Conservation (phyloP, 2,888 invertebrate species). For the Cataglyphis livida region DNA sequence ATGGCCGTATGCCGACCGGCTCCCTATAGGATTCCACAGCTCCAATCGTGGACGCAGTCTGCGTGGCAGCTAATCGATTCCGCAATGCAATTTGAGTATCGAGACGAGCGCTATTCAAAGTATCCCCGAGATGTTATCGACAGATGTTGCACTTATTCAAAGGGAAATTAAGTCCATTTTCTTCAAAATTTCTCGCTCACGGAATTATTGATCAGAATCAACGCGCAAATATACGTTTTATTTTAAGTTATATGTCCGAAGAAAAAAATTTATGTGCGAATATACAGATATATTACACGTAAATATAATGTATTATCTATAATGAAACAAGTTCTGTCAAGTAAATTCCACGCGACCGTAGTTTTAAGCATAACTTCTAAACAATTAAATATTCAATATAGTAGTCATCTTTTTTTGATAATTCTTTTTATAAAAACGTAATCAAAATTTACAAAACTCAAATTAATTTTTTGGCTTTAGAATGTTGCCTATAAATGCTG, state of each 20-base stretch:
- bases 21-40: constrained; percentile 50
- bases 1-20: constrained; percentile 40
- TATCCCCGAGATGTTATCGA: constrained; percentile 30
- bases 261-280: too few species aligned
- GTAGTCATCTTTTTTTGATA: not conserved
- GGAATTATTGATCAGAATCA: not conserved
- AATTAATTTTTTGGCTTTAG: not conserved
- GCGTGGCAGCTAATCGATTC: constrained; percentile 58
- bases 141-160: not conserved
- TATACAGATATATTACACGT: not conserved
- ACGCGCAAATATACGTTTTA: not conserved
- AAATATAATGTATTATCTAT: not conserved
- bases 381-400: not conserved
- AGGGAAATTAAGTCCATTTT: not conserved
- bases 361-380: not conserved
- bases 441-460: not conserved
- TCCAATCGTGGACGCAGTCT: constrained; percentile 32
- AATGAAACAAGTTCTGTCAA: not conserved
- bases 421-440: not conserved
- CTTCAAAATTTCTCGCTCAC: not conserved
- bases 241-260: not conserved
- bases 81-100: constrained; percentile 52
- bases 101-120: constrained; percentile 31
- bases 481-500: not conserved
- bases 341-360: not conserved